Evolutionary conservation across 2,888 invertebrate genomes (phyloP).

Genomic region (Luperina nickerlii): DNA sequence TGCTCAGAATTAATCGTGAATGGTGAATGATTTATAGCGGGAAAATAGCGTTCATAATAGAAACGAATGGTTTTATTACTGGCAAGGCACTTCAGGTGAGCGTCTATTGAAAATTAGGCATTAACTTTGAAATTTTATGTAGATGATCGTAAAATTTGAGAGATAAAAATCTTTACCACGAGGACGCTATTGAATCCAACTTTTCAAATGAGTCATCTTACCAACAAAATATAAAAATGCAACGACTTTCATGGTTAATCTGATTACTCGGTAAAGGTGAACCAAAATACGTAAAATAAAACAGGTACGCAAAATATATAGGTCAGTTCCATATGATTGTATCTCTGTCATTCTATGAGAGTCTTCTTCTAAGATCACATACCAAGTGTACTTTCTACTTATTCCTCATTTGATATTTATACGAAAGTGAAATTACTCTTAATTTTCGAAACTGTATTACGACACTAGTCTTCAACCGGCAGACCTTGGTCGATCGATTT

Average conservation of each 20-base stretch:
- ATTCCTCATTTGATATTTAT: background rate
- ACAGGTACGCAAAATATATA: background rate
- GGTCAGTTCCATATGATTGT: background rate
- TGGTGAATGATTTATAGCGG: constrained; percentile 49
- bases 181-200: constrained; percentile 3
- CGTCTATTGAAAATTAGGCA: constrained; percentile 10
- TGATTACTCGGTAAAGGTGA: background rate
- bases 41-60: constrained; percentile 40
- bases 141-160: constrained; percentile 3
- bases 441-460: constrained; percentile 33
- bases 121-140: background rate
- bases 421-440: constrained; percentile 17
- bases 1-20: constrained; percentile 50
- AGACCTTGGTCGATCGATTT: constrained; percentile 56
- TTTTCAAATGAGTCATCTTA: constrained; percentile 2
- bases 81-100: constrained; percentile 5
- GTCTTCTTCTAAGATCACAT: background rate
- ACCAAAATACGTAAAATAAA: background rate
- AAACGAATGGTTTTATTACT: constrained; percentile 35
- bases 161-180: background rate
- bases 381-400: background rate
- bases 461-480: constrained; percentile 34
- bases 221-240: background rate
- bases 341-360: background rate
- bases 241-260: constrained; percentile 1